Percentiles rank a stretch among this genome's conserved stretches.
These are phyloP conservation scores for Drosophila punjabiensis DNA, from an alignment of 1,140 invertebrate species.

Conservation along the genomic window DNA sequence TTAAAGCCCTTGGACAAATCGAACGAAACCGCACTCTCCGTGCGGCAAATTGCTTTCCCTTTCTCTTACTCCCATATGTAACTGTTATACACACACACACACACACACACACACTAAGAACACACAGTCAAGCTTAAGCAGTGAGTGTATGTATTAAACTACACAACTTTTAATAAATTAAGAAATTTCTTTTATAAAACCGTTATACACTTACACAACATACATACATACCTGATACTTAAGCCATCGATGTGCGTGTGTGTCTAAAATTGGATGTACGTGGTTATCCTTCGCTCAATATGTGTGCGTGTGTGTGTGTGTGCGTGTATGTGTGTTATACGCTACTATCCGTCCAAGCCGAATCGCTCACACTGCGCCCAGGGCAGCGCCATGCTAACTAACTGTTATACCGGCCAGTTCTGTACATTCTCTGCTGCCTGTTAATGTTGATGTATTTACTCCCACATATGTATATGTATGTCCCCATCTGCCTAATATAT, in stretches of 20 bases:
- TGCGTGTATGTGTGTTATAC: constrained; percentile 33
- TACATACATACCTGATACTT: constrained; percentile 10
- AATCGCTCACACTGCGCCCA: constrained; percentile 49
- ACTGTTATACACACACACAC: constrained; percentile 22
- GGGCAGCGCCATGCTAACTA: constrained; percentile 64
- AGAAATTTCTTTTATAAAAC: constrained; percentile 11
- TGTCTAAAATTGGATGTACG: constrained; percentile 17
- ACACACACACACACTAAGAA: not conserved
- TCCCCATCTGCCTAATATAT: constrained; percentile 31
- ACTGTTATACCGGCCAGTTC: constrained; percentile 65
- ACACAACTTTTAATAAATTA: constrained; percentile 1
- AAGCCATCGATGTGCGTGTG: constrained; percentile 28
- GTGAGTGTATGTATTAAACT: constrained; percentile 12
- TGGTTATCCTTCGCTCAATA: constrained; percentile 24
- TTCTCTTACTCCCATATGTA: not conserved
- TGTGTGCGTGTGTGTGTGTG: constrained; percentile 1
- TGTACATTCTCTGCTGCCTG: constrained; percentile 49
- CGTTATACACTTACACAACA: not conserved
- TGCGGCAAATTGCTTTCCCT: constrained; percentile 8
- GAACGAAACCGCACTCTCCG: not conserved
- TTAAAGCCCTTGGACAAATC: not conserved
- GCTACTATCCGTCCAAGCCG: constrained; percentile 36
- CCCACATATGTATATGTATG: constrained; percentile 36
- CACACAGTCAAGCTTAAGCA: not conserved
- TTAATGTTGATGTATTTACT: constrained; percentile 46